Evolutionary conservation across 23 tunicate species (phyloP).

Genomic region (Trididemnum clinides): DNA sequence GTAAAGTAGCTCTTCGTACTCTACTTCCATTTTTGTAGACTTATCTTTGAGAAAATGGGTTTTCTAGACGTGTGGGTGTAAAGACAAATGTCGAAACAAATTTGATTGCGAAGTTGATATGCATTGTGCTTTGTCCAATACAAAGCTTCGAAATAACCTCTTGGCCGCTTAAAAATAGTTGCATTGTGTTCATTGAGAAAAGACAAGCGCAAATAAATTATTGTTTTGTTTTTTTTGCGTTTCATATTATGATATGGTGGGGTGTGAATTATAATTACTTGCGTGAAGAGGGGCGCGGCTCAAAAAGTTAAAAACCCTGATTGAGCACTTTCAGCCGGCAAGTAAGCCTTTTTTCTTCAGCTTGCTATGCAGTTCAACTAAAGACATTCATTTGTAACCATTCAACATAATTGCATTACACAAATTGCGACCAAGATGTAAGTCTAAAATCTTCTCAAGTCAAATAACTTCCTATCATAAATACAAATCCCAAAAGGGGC

Average conservation of each 20-base stretch:
- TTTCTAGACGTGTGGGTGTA: constrained; percentile 38
- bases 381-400: too few relatives aligned
- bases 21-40: constrained; percentile 37
- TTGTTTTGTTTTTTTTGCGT: neutral
- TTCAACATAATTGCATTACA: too few relatives aligned
- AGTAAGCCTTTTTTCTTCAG: too few relatives aligned
- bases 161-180: constrained; percentile 1
- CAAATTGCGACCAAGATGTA: too few relatives aligned
- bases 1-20: constrained; percentile 21
- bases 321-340: too few relatives aligned
- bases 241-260: neutral
- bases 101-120: constrained; percentile 51
- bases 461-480: too few relatives aligned
- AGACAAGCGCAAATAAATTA: neutral
- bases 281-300: neutral
- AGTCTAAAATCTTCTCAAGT: too few relatives aligned
- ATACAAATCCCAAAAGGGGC: too few relatives aligned
- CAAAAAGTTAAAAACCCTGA: too few relatives aligned
- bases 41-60: constrained; percentile 25
- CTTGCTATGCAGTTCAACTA: too few relatives aligned
- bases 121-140: constrained; percentile 36
- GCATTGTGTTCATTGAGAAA: constrained; percentile 14
- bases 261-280: neutral
- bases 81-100: constrained; percentile 45
- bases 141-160: constrained; percentile 40